Percentiles rank a stretch among this genome's conserved stretches.
Evolutionary conservation across 1,140 invertebrate genomes (phyloP).

Genomic region (Galendromus occidentalis): DNA sequence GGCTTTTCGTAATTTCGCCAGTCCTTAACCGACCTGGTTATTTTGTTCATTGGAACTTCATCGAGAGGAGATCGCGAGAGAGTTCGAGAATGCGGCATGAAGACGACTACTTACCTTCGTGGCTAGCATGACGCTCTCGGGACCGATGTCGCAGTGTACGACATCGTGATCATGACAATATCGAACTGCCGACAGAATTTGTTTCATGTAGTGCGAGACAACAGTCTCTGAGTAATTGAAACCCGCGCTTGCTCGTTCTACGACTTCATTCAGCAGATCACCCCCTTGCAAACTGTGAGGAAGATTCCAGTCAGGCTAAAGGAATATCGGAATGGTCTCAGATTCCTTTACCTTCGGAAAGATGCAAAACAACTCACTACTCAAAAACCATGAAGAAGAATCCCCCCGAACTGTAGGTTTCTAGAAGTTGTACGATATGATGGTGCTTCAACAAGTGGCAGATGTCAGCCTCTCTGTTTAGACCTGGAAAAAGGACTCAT

Average conservation of each 20-base stretch:
- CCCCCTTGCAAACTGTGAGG: conserved; percentile 88
- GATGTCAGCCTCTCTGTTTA: conserved; percentile 93
- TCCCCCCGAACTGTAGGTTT: conserved; percentile 94
- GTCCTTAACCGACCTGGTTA: too few species aligned
- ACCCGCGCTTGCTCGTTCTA: conserved; percentile 73
- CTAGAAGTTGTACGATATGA: conserved; percentile 88
- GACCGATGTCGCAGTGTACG: conserved; percentile 83
- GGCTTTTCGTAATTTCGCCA: too few species aligned
- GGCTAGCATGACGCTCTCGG: conserved; percentile 78
- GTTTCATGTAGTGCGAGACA: conserved; percentile 91
- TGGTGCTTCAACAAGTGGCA: conserved; percentile 97
- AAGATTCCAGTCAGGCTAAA: conserved; percentile 23
- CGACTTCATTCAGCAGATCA: conserved; percentile 95
- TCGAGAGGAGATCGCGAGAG: too few species aligned
- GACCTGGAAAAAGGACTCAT: conserved; percentile 36
- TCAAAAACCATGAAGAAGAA: conserved; percentile 99
- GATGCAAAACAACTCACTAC: conserved; percentile 51
- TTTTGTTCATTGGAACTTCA: too few species aligned
- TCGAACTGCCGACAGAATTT: conserved; percentile 75
- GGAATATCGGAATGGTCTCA: too few species aligned
- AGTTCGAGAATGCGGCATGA: too few species aligned
- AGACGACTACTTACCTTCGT: conserved; percentile 35
- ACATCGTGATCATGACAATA: conserved; percentile 96
- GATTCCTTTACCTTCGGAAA: too few species aligned
- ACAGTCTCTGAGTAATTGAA: conserved; percentile 98